These are phyloP conservation scores for Sycophila texana DNA, from an alignment of 2,888 invertebrate genomes.

Conservation along the genomic window DNA sequence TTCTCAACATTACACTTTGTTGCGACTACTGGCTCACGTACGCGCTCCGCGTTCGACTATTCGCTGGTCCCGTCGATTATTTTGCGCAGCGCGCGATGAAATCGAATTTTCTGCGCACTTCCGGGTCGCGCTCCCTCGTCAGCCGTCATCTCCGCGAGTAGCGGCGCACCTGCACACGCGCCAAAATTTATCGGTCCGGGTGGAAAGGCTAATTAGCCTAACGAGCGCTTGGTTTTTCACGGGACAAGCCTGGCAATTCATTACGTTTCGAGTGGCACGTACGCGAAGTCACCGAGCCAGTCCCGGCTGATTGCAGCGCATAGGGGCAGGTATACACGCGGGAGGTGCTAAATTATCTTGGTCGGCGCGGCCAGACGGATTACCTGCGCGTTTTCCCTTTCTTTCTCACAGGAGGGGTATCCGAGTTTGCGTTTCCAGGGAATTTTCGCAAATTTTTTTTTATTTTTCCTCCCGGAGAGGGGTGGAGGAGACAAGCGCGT, in stretches of 20 bases:
- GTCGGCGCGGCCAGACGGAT: background rate
- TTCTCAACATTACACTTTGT: conserved; percentile 31
- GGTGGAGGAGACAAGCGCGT: background rate
- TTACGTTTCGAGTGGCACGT: conserved; percentile 30
- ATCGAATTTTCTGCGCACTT: background rate
- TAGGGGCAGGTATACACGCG: background rate
- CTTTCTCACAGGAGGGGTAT: background rate
- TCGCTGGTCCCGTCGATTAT: background rate
- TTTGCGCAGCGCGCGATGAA: background rate
- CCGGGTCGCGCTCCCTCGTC: background rate
- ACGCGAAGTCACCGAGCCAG: conserved; percentile 4
- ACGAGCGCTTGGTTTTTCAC: conserved; percentile 51
- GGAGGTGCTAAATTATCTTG: conserved; percentile 30
- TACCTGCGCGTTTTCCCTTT: background rate
- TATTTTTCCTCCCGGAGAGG: background rate
- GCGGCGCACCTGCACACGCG: background rate
- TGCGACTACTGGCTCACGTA: background rate
- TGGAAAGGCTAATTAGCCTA: conserved; percentile 54
- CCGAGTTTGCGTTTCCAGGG: background rate
- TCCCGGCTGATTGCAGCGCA: conserved; percentile 20
- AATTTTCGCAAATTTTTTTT: conserved; percentile 22
- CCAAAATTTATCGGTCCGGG: conserved; percentile 44
- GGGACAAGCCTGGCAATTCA: conserved; percentile 20
- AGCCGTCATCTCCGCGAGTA: background rate
- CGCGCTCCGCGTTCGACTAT: background rate